These are phyloP conservation scores for Channa maculata DNA, from an alignment of 2,113 vertebrate species.

Conservation along the genomic window DNA sequence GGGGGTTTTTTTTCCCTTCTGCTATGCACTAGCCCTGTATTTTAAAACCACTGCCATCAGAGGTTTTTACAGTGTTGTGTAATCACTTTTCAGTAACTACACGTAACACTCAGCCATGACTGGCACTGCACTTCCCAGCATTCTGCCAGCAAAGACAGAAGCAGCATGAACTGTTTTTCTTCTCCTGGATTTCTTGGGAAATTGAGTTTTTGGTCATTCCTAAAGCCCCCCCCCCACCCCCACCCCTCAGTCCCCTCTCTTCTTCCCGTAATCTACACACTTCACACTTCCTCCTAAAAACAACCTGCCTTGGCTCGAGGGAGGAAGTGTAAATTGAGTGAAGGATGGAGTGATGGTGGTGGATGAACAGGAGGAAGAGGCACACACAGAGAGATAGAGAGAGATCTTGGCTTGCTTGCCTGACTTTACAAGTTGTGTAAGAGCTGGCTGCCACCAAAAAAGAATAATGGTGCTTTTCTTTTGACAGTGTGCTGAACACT, in stretches of 20 bases:
- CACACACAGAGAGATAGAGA: conserved; percentile 1
- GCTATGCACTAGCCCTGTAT: conserved; percentile 2
- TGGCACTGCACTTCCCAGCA: conserved; percentile 58
- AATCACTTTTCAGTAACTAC: conserved; percentile 56
- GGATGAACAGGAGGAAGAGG: conserved; percentile 35
- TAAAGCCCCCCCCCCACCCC: neutral
- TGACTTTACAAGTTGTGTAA: conserved; percentile 72
- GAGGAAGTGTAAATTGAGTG: conserved; percentile 37
- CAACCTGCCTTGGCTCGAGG: conserved; percentile 59
- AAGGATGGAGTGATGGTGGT: conserved; percentile 46
- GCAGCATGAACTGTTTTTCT: conserved; percentile 55
- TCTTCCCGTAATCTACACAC: conserved; percentile 70
- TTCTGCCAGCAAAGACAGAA: conserved; percentile 33
- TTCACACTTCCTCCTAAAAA: conserved; percentile 58
- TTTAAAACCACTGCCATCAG: conserved; percentile 30
- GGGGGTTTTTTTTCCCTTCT: neutral
- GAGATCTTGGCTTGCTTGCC: conserved; percentile 57
- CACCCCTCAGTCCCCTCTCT: conserved; percentile 30
- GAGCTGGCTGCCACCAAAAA: conserved; percentile 57
- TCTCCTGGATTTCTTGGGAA: conserved; percentile 73
- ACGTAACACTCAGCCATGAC: conserved; percentile 42
- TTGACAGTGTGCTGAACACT: conserved; percentile 67
- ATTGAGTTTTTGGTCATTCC: conserved; percentile 43
- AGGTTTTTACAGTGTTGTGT: conserved; percentile 48
- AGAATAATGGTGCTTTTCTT: conserved; percentile 72